Percentiles rank a stretch among this genome's conserved stretches.
phyloP scores from a whole-genome alignment of 2,888 invertebrate species.

The Lordiphosa fenestrarum region DNA sequence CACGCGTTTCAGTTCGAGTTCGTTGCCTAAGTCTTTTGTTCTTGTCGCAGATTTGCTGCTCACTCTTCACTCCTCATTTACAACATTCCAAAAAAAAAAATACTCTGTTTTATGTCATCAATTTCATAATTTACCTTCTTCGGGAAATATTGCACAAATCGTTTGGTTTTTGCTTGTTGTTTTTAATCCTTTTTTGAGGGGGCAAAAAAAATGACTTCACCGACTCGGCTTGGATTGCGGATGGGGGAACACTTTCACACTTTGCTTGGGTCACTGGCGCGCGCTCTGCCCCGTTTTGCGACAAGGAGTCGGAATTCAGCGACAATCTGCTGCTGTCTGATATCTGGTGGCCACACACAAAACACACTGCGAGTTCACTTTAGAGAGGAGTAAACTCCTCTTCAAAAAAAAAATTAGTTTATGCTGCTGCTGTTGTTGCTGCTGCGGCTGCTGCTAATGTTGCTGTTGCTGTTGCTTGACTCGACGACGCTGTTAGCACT shows the following conservation, averaged over 20 bases:
- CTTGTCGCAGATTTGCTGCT: no score
- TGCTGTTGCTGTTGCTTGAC: constrained; percentile 35
- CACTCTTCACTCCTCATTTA: no score
- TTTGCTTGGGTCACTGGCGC: constrained; percentile 26
- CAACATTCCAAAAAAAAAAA: no score
- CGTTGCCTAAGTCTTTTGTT: constrained; percentile 59
- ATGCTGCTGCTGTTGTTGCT: constrained; percentile 34
- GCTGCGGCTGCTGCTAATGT: constrained; percentile 32
- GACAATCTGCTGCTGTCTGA: constrained; percentile 19
- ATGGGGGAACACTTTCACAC: constrained; percentile 28
- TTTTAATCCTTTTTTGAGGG: constrained; percentile 8
- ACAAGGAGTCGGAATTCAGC: constrained; percentile 17
- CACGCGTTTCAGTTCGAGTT: constrained; percentile 34
- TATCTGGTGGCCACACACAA: constrained; percentile 10
- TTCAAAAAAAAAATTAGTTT: constrained; percentile 28
- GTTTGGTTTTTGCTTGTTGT: constrained; percentile 2
- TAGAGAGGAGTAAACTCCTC: constrained; percentile 7
- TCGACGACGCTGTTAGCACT: constrained; percentile 79
- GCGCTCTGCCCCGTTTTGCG: constrained; percentile 2
- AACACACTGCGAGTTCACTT: constrained; percentile 6
- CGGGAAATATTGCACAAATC: constrained; percentile 5
- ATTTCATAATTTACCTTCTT: constrained; percentile 4
- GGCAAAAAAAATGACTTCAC: background rate
- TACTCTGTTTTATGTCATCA: no score
- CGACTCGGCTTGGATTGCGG: background rate